Base-by-base conservation (phyloP, 2,888 invertebrate species). In the Eudasyphora cyanicolor region DNA sequence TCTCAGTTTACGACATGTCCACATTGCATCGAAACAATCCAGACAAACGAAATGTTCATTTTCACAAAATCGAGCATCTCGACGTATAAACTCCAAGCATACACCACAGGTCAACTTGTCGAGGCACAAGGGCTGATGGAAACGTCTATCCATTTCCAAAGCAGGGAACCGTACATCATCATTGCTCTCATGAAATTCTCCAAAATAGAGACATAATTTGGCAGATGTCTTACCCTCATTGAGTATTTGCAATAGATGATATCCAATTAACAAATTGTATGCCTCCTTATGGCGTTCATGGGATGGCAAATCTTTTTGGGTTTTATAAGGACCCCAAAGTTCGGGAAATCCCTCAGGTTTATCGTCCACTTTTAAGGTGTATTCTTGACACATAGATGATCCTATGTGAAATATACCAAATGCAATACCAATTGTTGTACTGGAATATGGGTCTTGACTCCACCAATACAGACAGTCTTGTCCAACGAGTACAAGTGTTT, bases 341-440 rank as follows among this genome's bases (percentile, higher is more conserved):
- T 85, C 76, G 12, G 81, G 74, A 38, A 76, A 64, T 0, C 79
- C 82, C 45, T 86, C 85, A 10, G 79, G 83, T 14, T 84, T 79
- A 0, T 77, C 73, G 0, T 87, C 87, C 24, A 87, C 35, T 64
- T 87, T 87, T 0, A 85, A 6, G 1, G 78, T 85, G 24, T 86
- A 88, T 0, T 87, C 60, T 12, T 79, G 81, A 5, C 84, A 77
- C 10, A 87, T 84, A 0, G 88, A 87, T 2, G 85, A 83, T n/a
- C 87, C 88, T n/a, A 88, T 86, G 62, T 85, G 86, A 21, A 88
- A 88, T n/a, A 88, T 35, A 0, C 88, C 87, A 17, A 86, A 84
- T 0, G 79, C 70, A 1, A 87, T 64, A 10, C 71, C 78, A 27
- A 76, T 32, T 17, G 35, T 8, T n/a, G n/a, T 12, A 0, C 79